phyloP scores from a whole-genome alignment of 2,888 invertebrate species.

The Eupithecia inturbata region DNA sequence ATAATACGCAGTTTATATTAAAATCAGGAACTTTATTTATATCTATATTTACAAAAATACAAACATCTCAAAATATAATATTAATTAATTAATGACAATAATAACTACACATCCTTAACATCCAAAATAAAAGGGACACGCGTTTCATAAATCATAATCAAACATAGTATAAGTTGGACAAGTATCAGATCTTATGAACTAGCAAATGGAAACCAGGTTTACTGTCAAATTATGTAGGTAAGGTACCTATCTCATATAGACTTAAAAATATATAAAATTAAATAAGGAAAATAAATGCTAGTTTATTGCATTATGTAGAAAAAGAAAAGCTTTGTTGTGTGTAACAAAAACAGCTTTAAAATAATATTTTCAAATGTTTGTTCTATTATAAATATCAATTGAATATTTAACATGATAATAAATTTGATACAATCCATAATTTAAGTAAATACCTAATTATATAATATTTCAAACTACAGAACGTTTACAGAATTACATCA shows the following conservation, averaged over 20 bases:
- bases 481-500: slow-evolving; percentile 8
- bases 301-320: too few species aligned
- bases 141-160: slow-evolving; percentile 12
- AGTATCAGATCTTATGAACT: slow-evolving; percentile 19
- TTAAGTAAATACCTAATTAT: not conserved
- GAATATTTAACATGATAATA: not conserved
- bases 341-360: not conserved
- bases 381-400: not conserved
- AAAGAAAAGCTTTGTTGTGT: too few species aligned
- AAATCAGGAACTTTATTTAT: slow-evolving; percentile 83
- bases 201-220: not conserved
- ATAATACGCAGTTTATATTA: slow-evolving; percentile 32
- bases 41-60: slow-evolving; percentile 81
- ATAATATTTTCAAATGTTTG: not conserved
- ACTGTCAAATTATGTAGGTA: not conserved
- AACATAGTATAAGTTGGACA: slow-evolving; percentile 9
- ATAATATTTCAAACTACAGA: slow-evolving; percentile 20
- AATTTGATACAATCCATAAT: not conserved
- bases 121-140: slow-evolving; percentile 47
- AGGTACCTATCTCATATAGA: not conserved
- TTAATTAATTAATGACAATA: slow-evolving; percentile 55
- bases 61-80: slow-evolving; percentile 77
- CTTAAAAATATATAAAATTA: too few species aligned
- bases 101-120: slow-evolving; percentile 57
- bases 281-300: too few species aligned